These are phyloP conservation scores for Bicyclus anynana DNA, from an alignment of 1,140 invertebrate genomes.

Conservation along the genomic window DNA sequence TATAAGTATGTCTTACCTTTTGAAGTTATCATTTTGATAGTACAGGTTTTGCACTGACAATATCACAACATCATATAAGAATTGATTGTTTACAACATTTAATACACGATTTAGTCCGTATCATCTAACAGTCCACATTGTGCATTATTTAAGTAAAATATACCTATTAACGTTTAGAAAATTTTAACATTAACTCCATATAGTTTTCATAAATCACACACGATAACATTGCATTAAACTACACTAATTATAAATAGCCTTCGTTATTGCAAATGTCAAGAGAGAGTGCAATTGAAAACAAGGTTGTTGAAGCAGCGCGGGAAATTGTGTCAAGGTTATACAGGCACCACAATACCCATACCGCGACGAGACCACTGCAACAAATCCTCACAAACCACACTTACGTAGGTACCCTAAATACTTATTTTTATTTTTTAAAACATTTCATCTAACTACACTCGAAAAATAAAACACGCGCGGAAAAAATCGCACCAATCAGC, in stretches of 20 bases:
- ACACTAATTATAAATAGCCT: constrained; percentile 17
- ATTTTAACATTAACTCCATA: background rate
- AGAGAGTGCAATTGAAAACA: constrained; percentile 68
- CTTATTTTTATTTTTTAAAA: constrained; percentile 15
- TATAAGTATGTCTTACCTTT: constrained; percentile 42
- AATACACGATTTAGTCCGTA: constrained; percentile 3
- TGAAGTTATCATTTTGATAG: constrained; percentile 50
- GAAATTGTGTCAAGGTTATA: constrained; percentile 73
- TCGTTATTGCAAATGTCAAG: constrained; percentile 54
- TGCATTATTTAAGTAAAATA: constrained; percentile 2
- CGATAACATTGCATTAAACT: background rate
- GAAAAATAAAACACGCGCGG: constrained; percentile 3
- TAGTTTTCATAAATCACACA: constrained; percentile 11
- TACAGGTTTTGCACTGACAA: constrained; percentile 25
- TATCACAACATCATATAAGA: constrained; percentile 35
- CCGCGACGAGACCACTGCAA: constrained; percentile 57
- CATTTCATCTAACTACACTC: constrained; percentile 23
- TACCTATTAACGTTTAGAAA: background rate
- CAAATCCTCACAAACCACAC: constrained; percentile 36
- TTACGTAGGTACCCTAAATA: constrained; percentile 28
- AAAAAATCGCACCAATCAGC: constrained; percentile 19
- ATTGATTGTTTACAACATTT: constrained; percentile 2
- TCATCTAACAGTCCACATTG: constrained; percentile 23
- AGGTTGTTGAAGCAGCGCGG: constrained; percentile 64
- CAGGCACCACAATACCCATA: constrained; percentile 53